Conservation (phyloP, 2,888 invertebrate genomes). For the Acleris cristana region DNA sequence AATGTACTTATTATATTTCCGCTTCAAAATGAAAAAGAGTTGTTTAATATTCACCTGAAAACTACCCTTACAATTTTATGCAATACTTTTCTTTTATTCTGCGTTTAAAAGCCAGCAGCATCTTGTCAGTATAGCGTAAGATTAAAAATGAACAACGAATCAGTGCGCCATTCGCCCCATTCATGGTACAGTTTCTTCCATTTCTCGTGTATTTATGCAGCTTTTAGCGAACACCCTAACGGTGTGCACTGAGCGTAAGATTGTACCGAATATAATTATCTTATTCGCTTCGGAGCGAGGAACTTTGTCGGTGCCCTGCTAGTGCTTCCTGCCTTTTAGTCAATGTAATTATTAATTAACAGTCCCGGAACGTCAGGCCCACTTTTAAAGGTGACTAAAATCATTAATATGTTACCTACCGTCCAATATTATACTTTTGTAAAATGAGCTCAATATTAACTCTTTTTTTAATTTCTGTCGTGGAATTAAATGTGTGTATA, state of each 20-base stretch:
- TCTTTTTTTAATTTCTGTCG: too few species aligned
- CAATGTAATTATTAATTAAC: slow-evolving; percentile 31
- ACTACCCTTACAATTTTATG: too few species aligned
- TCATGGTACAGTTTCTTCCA: neutral
- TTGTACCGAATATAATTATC: slow-evolving; percentile 35
- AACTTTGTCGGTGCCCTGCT: slow-evolving; percentile 30
- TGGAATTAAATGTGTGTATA: neutral
- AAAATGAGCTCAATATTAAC: neutral
- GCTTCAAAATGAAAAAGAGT: too few species aligned
- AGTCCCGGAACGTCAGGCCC: slow-evolving; percentile 1
- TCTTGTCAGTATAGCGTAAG: too few species aligned
- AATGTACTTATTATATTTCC: too few species aligned
- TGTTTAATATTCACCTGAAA: too few species aligned
- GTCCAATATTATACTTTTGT: neutral
- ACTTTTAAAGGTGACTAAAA: slow-evolving; percentile 6
- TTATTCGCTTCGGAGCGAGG: slow-evolving; percentile 28
- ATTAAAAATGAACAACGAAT: too few species aligned
- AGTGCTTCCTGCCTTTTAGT: slow-evolving; percentile 33
- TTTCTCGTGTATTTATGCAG: slow-evolving; percentile 5
- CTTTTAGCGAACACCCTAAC: slow-evolving; percentile 10
- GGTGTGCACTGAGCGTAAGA: slow-evolving; percentile 28
- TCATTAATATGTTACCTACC: neutral
- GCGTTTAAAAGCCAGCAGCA: too few species aligned
- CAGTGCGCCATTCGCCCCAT: neutral
- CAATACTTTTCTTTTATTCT: too few species aligned